Percentiles rank a stretch among this genome's conserved stretches.
These are phyloP conservation scores for Nysson spinosus DNA, from an alignment of 2,888 invertebrate species.

Conservation along the genomic window DNA sequence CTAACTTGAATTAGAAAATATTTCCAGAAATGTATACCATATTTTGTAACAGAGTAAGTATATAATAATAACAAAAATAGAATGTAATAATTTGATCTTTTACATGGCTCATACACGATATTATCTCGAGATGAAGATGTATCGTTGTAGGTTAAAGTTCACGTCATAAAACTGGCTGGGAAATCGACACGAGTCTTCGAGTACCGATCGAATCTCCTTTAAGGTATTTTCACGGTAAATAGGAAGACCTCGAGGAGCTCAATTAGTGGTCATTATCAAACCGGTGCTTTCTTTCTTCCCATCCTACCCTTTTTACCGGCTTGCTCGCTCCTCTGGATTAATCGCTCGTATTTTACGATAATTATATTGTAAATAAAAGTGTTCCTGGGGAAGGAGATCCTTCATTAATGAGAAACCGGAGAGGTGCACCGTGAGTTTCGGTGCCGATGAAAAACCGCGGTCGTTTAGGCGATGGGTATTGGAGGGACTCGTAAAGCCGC, in stretches of 20 bases:
- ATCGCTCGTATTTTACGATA: constrained; percentile 48
- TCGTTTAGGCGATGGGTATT: constrained; percentile 15
- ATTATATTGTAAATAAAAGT: constrained; percentile 54
- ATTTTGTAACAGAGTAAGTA: no score
- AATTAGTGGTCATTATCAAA: constrained; percentile 66
- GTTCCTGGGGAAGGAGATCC: constrained; percentile 24
- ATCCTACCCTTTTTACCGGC: background rate
- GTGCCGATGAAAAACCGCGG: constrained; percentile 42
- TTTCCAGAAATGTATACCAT: no score
- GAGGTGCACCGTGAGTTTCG: constrained; percentile 27
- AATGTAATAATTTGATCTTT: background rate
- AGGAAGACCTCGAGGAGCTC: constrained; percentile 58
- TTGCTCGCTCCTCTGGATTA: constrained; percentile 23
- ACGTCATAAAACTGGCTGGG: background rate
- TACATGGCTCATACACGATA: background rate
- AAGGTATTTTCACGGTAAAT: constrained; percentile 45
- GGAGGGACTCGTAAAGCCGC: constrained; percentile 4
- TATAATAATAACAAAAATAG: no score
- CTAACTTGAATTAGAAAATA: no score
- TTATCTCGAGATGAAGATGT: background rate
- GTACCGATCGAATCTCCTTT: constrained; percentile 36
- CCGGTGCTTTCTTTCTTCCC: constrained; percentile 24
- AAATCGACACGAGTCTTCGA: constrained; percentile 1
- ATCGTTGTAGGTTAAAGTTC: background rate
- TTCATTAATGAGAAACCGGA: constrained; percentile 53